Evolutionary conservation across 2,888 invertebrate genomes (phyloP).

Genomic region (Drosophila sordidula): DNA sequence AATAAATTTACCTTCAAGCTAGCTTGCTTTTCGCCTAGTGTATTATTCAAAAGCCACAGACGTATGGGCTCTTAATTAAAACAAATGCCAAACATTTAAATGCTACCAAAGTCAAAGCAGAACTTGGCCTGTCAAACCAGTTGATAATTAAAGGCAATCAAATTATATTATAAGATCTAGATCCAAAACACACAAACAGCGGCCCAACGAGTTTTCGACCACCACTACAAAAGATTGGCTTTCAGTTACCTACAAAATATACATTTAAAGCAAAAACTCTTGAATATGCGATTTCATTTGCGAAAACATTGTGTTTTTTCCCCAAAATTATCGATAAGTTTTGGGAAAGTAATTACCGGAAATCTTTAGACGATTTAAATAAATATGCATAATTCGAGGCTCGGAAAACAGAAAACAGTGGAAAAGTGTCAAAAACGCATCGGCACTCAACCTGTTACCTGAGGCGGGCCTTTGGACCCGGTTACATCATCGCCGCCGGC

Average conservation of each 20-base stretch:
- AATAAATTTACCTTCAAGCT: too few species aligned
- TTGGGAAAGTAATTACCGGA: slow-evolving; percentile 35
- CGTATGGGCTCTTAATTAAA: slow-evolving; percentile 30
- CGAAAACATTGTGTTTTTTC: background rate
- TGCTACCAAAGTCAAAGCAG: slow-evolving; percentile 48
- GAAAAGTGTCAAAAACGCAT: slow-evolving; percentile 28
- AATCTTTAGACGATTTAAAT: slow-evolving; percentile 34
- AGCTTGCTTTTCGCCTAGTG: background rate
- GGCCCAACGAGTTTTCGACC: slow-evolving; percentile 42
- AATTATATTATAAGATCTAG: slow-evolving; percentile 52
- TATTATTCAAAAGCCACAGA: slow-evolving; percentile 1
- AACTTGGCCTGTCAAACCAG: slow-evolving; percentile 70
- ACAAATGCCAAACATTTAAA: slow-evolving; percentile 55
- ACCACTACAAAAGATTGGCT: slow-evolving; percentile 21
- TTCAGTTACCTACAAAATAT: background rate
- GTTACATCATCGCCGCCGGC: slow-evolving; percentile 51
- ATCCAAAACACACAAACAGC: slow-evolving; percentile 22
- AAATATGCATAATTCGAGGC: background rate
- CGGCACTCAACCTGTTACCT: slow-evolving; percentile 51
- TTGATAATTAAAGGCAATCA: slow-evolving; percentile 66
- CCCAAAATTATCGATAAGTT: slow-evolving; percentile 10
- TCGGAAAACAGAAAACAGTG: slow-evolving; percentile 7
- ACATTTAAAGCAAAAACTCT: background rate
- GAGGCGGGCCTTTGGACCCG: slow-evolving; percentile 24
- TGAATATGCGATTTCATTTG: slow-evolving; percentile 4